Base-by-base conservation (phyloP, 2,888 invertebrate genomes). In the Eristalis intricaria region DNA sequence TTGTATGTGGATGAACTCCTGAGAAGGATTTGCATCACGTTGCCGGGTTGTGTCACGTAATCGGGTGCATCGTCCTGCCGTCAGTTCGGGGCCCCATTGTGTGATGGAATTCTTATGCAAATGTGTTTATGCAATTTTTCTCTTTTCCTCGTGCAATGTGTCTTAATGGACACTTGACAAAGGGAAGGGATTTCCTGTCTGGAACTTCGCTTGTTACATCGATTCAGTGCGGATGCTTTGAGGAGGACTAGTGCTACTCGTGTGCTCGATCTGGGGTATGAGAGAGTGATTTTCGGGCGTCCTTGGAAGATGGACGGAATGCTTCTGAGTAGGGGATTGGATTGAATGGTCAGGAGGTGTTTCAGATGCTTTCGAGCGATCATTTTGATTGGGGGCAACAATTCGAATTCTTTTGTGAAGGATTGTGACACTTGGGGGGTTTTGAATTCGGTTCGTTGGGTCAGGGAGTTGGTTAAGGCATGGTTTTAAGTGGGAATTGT, bases 21-120 rank as follows among this genome's bases (percentile, higher is more conserved):
- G n/a, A 15, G n/a, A 23, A 40, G 43, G 40, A 58, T 63, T 66
- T 65, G 64, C 69, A 79, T 70, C 68, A 73, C 73, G 75, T 76
- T 38, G 15, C 50, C n/a, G 23, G 43, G 4, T 19, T 64, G 71
- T 82, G 69, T 87, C 86, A 87, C 86, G 83, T 87, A 87, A 79
- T 60, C 64, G 78, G 71, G 78, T 75, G 70, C 86, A 83, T 56
- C 75, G 73, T 50, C 56, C 70, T 71, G 50, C 50, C 60, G 40
- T 2, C 56, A 38, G 32, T 1, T 8, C 8, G 32, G 32, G 32
- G 8, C n/a, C 26, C 56, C 32, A 23, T 77, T 86, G 58, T 83
- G 63, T 64, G 78, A 87, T 83, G 78, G 86, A 79, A 87, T 87
- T 75, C 83, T 63, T 83, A 87, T 83, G 86, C 83, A 83, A 87